A percentile compares a stretch with the other conserved stretches of the same genome.
phyloP scores from a whole-genome alignment of 2,888 invertebrate genomes.

The Ormyrus rosae region DNA sequence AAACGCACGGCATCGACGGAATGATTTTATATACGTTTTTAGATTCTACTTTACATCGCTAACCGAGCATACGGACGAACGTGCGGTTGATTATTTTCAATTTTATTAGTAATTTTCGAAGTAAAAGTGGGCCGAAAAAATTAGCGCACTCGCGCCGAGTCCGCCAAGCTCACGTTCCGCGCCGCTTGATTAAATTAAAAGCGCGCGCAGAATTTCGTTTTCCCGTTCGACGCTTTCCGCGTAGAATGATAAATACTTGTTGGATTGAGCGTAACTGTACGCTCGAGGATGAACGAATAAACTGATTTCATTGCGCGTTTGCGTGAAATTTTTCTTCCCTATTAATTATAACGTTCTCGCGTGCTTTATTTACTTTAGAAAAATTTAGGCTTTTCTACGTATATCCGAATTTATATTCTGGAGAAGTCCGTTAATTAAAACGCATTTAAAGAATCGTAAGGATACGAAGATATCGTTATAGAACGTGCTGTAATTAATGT shows the following conservation, averaged over 20 bases:
- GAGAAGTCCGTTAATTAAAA: too few relatives aligned
- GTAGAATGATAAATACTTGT: slow-evolving; percentile 29
- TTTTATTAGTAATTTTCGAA: neutral
- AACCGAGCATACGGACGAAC: neutral
- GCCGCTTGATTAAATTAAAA: slow-evolving; percentile 17
- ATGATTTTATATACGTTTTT: neutral
- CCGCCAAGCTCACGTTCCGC: neutral
- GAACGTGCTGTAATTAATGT: too few relatives aligned
- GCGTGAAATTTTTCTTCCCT: neutral
- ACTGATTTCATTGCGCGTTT: neutral
- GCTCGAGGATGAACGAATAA: neutral
- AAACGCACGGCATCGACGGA: neutral
- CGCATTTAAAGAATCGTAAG: too few relatives aligned
- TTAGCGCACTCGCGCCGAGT: neutral
- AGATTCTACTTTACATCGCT: neutral
- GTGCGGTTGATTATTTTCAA: neutral
- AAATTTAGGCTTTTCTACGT: too few relatives aligned
- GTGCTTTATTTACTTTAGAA: too few relatives aligned
- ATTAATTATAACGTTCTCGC: neutral
- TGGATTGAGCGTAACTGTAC: slow-evolving; percentile 9
- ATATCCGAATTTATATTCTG: too few relatives aligned
- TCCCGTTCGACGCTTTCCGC: slow-evolving; percentile 16
- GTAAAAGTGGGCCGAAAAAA: neutral
- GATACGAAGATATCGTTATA: too few relatives aligned
- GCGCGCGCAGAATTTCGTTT: slow-evolving; percentile 9